Evolutionary conservation across 37 sponge, comb jelly and placozoan genomes (phyloP).

Genomic region (Agelas oroides): DNA sequence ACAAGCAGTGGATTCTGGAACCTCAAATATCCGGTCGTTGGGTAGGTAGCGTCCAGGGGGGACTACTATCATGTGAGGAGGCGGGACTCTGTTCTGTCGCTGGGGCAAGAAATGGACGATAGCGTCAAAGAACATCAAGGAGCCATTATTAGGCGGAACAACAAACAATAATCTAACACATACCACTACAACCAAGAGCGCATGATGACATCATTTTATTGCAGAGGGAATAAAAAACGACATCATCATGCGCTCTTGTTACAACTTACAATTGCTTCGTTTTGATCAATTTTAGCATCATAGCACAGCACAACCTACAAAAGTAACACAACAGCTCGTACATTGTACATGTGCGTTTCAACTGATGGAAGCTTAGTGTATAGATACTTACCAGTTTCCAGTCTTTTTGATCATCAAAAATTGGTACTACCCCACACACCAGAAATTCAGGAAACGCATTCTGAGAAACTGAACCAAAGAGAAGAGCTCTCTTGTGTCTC

Average conservation of each 20-base stretch:
- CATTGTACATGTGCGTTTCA: too few species aligned
- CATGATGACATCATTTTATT: too few species aligned
- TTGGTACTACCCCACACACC: slow-evolving; percentile 70
- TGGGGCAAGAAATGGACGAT: slow-evolving; percentile 10
- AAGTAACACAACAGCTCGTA: background rate
- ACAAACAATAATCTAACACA: too few species aligned
- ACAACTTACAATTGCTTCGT: slow-evolving; percentile 45
- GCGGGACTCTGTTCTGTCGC: slow-evolving; percentile 35
- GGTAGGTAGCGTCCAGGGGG: slow-evolving; percentile 49
- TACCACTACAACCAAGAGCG: too few species aligned
- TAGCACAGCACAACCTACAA: slow-evolving; percentile 57
- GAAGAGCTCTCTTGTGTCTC: too few species aligned
- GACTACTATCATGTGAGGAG: slow-evolving; percentile 68
- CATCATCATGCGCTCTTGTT: too few species aligned
- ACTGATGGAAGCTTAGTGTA: too few species aligned
- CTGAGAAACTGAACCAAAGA: slow-evolving; percentile 48
- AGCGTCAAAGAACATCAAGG: too few species aligned
- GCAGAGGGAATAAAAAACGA: too few species aligned
- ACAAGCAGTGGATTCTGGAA: slow-evolving; percentile 34
- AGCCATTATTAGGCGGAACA: too few species aligned
- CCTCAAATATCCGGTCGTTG: slow-evolving; percentile 19
- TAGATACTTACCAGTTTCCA: slow-evolving; percentile 56
- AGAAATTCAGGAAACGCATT: slow-evolving; percentile 57
- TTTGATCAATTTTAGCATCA: slow-evolving; percentile 39
- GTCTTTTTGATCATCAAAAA: slow-evolving; percentile 12